phyloP scores from a whole-genome alignment of 1,140 invertebrate species.

The Leptinotarsa lineolata region DNA sequence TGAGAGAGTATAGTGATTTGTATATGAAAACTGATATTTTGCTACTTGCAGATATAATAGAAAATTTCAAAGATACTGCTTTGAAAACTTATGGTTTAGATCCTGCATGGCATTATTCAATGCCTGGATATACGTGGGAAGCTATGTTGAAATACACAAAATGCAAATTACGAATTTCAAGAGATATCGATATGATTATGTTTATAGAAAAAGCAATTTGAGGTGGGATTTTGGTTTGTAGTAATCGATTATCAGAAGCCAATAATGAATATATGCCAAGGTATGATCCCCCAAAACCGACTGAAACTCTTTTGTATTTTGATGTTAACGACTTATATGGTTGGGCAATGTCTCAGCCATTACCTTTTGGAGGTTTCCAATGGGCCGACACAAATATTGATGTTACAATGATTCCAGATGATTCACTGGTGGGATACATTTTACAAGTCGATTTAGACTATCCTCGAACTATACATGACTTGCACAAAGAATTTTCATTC shows the following conservation, averaged over 20 bases:
- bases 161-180: slow-evolving; percentile 47
- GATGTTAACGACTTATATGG: slow-evolving; percentile 65
- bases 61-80: slow-evolving; percentile 50
- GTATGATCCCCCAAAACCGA: background rate
- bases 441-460: slow-evolving; percentile 46
- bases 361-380: background rate
- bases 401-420: slow-evolving; percentile 53
- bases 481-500: slow-evolving; percentile 55
- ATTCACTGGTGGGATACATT: slow-evolving; percentile 20
- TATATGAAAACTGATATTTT: slow-evolving; percentile 58
- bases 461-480: slow-evolving; percentile 34
- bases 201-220: slow-evolving; percentile 54
- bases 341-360: slow-evolving; percentile 32
- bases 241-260: slow-evolving; percentile 48
- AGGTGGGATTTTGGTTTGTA: slow-evolving; percentile 50
- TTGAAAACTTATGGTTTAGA: slow-evolving; percentile 46
- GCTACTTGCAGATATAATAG: slow-evolving; percentile 54
- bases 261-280: slow-evolving; percentile 55
- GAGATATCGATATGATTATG: slow-evolving; percentile 52
- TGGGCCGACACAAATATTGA: slow-evolving; percentile 36
- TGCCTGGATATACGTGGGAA: slow-evolving; percentile 52
- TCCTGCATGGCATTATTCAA: slow-evolving; percentile 49
- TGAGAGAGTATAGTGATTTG: slow-evolving; percentile 55
- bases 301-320: slow-evolving; percentile 54
- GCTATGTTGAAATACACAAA: slow-evolving; percentile 42